Conservation (phyloP, 1,140 invertebrate species). For the Meteorus sp. region DNA sequence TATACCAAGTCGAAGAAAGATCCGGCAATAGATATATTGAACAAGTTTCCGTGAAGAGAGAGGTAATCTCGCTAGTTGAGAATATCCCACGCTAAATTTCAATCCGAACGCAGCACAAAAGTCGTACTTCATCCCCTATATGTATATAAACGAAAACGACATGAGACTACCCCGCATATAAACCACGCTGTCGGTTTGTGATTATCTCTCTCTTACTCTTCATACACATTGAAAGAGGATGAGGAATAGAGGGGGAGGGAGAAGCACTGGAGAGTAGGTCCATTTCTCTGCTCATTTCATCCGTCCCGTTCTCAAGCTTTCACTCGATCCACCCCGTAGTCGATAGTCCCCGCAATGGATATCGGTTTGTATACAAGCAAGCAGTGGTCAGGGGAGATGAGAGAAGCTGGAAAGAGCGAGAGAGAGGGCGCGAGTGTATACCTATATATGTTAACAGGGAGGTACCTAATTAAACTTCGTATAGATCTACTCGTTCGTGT, state of each 20-base stretch:
- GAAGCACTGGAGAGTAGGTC: slow-evolving; percentile 1
- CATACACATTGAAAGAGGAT: background rate
- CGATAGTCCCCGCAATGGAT: slow-evolving; percentile 30
- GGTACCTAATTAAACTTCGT: slow-evolving; percentile 46
- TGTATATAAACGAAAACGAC: slow-evolving; percentile 16
- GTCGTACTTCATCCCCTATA: slow-evolving; percentile 29
- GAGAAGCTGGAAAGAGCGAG: background rate
- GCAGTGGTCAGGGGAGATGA: background rate
- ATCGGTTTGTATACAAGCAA: slow-evolving; percentile 37
- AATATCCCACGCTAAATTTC: slow-evolving; percentile 55
- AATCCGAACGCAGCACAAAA: slow-evolving; percentile 50
- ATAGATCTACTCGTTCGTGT: slow-evolving; percentile 26
- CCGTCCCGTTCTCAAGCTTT: slow-evolving; percentile 12
- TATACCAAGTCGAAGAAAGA: too few relatives aligned
- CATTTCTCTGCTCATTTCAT: slow-evolving; percentile 4
- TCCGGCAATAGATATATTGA: too few relatives aligned
- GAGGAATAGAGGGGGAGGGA: background rate
- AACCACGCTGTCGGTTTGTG: slow-evolving; percentile 17
- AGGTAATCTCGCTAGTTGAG: slow-evolving; percentile 48
- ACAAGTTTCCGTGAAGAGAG: slow-evolving; percentile 19
- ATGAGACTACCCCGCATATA: slow-evolving; percentile 17
- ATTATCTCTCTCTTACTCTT: too few relatives aligned
- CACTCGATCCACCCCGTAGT: slow-evolving; percentile 16
- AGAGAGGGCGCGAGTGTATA: background rate
- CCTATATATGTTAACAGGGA: slow-evolving; percentile 14